Base-by-base conservation (phyloP, 2,113 vertebrate genomes). In the Clarias gariepinus region DNA sequence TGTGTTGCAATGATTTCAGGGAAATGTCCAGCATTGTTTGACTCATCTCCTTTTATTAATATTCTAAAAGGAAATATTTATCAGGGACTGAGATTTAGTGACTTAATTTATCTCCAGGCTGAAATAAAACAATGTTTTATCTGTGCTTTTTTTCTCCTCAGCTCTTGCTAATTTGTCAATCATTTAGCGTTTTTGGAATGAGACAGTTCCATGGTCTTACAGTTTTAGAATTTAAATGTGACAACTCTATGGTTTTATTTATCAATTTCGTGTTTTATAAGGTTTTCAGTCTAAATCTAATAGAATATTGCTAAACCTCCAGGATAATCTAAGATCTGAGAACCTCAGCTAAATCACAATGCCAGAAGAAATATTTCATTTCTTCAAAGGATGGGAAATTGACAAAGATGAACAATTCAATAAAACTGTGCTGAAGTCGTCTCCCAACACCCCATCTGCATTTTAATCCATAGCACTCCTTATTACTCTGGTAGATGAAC, bases 1-100 rank as follows among this genome's bases (percentile, higher is more conserved):
- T 53, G 55, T 12, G 13, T 3, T 78, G 19, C 73, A 30, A 60
- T 63, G 28, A 13, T 71, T 89, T 85, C 71, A 63, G 47, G 47
- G 47, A 76, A 69, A 25, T 68, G 36, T 79, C 78, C 78, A 57
- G 85, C 69, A 68, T 19, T 58, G 68, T 18, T 30, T 85, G 79
- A 68, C 28, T 87, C 53, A 41, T 82, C 66, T 61, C 79, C 64
- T 58, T 33, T 69, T 52, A 30, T 52, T 7, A 47, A 47, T 76
- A 25, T 18, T 83, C 8, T 58, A 53, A 78, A 73, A 25, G 16
- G 53, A 33, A 47, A 53, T 60, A 60, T 57, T 47, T 28, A 41
- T 66, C 10, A 25, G n/a, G n/a, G 68, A 10, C 25, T 28, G 30
- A 28, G 68, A 63, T 36, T 63, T 25, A 53, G 81, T 10, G 69